Evolutionary conservation across 2,113 vertebrate species (phyloP).

Genomic region (Ariopsis seemanni): DNA sequence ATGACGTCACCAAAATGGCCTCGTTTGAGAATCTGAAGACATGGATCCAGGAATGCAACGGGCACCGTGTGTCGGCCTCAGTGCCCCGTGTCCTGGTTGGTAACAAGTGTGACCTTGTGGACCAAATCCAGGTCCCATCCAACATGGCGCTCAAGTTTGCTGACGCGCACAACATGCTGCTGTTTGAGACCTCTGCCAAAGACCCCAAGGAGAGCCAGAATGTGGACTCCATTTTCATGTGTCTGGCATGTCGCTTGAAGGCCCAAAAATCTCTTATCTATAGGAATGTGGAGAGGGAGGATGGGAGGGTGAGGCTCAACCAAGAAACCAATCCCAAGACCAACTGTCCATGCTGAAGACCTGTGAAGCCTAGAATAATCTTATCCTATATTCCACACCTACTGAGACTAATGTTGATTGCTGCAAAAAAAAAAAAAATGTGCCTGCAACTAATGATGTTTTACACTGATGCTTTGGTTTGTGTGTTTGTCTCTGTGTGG

Average conservation of each 20-base stretch:
- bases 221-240: conserved; percentile 97
- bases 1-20: conserved; percentile 94
- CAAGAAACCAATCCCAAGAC: conserved; percentile 75
- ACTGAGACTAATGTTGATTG: conserved; percentile 38
- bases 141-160: conserved; percentile 92
- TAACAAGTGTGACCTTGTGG: conserved; percentile 95
- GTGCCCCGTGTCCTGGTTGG: conserved; percentile 95
- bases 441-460: conserved; percentile 53
- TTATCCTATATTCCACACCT: neutral
- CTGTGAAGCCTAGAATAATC: conserved; percentile 27
- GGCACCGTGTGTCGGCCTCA: conserved; percentile 84
- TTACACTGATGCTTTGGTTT: conserved; percentile 26
- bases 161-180: conserved; percentile 93
- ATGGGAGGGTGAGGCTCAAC: conserved; percentile 77
- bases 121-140: conserved; percentile 93
- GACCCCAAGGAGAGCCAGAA: conserved; percentile 94
- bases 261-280: conserved; percentile 92
- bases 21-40: conserved; percentile 95
- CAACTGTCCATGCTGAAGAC: conserved; percentile 86
- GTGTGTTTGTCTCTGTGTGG: neutral
- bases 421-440: conserved; percentile 44
- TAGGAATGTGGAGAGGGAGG: conserved; percentile 85
- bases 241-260: conserved; percentile 91
- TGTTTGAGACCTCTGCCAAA: conserved; percentile 97
- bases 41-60: conserved; percentile 96